Conservation (phyloP, 2,113 vertebrate genomes). For the Pelmatolapia mariae region DNA sequence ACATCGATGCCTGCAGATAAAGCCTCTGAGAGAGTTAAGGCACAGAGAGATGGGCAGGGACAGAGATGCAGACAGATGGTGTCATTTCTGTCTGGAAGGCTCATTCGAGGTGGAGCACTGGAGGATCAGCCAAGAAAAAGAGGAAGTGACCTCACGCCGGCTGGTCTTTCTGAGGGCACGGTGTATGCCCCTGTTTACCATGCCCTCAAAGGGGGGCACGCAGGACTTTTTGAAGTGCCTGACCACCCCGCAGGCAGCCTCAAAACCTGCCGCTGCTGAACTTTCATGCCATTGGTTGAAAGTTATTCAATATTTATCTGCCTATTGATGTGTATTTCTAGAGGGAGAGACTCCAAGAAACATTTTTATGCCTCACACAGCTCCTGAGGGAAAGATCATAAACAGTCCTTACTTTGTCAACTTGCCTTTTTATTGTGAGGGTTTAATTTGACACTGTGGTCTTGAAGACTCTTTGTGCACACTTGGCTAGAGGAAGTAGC, state of each 20-base stretch:
- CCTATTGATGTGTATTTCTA: slow-evolving; percentile 63
- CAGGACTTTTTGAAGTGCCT: slow-evolving; percentile 58
- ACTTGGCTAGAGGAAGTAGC: background rate
- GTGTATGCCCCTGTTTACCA: slow-evolving; percentile 45
- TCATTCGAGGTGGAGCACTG: background rate
- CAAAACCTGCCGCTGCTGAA: slow-evolving; percentile 61
- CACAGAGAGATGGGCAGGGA: background rate
- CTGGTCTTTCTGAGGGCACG: slow-evolving; percentile 32
- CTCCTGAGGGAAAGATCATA: slow-evolving; percentile 22
- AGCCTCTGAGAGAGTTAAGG: slow-evolving; percentile 24
- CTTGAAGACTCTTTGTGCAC: background rate
- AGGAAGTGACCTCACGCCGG: slow-evolving; percentile 59
- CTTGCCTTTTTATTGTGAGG: slow-evolving; percentile 9
- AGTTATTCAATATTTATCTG: slow-evolving; percentile 68
- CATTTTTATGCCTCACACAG: slow-evolving; percentile 17
- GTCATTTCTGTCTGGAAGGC: background rate
- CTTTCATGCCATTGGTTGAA: slow-evolving; percentile 66
- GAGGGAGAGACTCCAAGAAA: slow-evolving; percentile 36
- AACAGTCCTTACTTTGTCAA: slow-evolving; percentile 17
- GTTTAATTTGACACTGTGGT: slow-evolving; percentile 17
- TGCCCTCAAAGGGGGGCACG: slow-evolving; percentile 49
- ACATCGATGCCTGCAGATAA: slow-evolving; percentile 23
- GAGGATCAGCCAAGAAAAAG: slow-evolving; percentile 21
- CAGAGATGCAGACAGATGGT: background rate
- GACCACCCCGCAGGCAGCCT: slow-evolving; percentile 59